Percentiles rank a stretch among this genome's conserved stretches.
These are phyloP conservation scores for Tachysurus fulvidraco DNA, from an alignment of 2,113 vertebrate genomes.

Conservation along the genomic window DNA sequence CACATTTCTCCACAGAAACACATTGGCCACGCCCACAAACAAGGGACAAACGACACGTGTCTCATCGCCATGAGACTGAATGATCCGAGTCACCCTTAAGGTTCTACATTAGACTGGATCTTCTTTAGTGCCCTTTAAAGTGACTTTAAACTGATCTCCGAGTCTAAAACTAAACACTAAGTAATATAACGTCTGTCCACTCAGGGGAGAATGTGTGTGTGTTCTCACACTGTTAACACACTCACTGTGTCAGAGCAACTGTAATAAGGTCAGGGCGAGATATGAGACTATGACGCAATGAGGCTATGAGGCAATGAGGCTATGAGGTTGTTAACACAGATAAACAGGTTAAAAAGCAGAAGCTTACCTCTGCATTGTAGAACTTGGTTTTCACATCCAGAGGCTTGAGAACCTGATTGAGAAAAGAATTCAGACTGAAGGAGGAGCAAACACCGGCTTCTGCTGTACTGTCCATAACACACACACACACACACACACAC, in stretches of 20 bases:
- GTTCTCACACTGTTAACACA: not conserved
- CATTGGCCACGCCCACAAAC: not conserved
- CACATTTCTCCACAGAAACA: no score
- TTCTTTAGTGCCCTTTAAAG: not conserved
- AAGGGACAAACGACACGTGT: not conserved
- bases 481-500: not conserved
- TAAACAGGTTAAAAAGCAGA: not conserved
- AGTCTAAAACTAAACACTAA: no score
- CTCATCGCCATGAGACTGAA: not conserved
- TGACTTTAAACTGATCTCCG: not conserved
- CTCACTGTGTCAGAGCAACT: not conserved
- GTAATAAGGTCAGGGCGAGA: no score
- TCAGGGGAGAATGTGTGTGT: not conserved
- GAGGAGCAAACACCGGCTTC: slow-evolving; percentile 59
- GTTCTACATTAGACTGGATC: not conserved
- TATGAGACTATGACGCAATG: no score
- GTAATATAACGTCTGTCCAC: not conserved
- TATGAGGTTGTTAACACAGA: not conserved
- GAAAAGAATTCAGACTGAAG: slow-evolving; percentile 76
- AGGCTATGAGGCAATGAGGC: no score
- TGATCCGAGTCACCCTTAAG: not conserved
- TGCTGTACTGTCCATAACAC: slow-evolving; percentile 42
- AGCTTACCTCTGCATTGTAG: slow-evolving; percentile 95
- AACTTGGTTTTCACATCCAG: slow-evolving; percentile 99
- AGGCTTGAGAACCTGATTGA: slow-evolving; percentile 94